Evolutionary conservation across 1,140 invertebrate genomes (phyloP).

Genomic region (Zaprionus africanus): DNA sequence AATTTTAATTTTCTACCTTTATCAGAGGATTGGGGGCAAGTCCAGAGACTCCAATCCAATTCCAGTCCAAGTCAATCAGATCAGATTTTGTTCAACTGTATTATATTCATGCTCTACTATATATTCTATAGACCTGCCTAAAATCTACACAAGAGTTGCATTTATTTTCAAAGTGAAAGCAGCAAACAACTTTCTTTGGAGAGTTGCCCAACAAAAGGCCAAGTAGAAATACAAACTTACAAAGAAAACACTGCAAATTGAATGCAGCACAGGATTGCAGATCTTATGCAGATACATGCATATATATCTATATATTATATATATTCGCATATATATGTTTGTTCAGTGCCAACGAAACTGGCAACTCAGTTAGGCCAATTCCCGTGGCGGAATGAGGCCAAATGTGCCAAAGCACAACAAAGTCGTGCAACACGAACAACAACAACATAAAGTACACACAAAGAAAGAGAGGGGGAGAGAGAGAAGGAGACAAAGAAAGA

Average conservation of each 20-base stretch:
- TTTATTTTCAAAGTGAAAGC: not conserved
- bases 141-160: not conserved
- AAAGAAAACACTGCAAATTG: not conserved
- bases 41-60: too few relatives aligned
- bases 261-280: not conserved
- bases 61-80: too few relatives aligned
- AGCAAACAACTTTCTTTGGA: too few relatives aligned
- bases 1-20: too few relatives aligned
- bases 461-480: not conserved
- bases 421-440: not conserved
- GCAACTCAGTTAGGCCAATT: too few relatives aligned
- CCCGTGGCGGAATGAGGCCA: too few relatives aligned
- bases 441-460: conserved; percentile 9
- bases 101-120: not conserved
- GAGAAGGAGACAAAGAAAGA: not conserved
- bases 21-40: too few relatives aligned
- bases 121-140: not conserved
- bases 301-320: not conserved
- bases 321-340: not conserved
- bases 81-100: too few relatives aligned
- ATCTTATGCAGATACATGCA: not conserved
- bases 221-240: not conserved
- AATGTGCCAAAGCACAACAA: not conserved
- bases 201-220: not conserved
- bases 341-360: too few relatives aligned